Evolutionary conservation across 2,113 vertebrate genomes (phyloP), one percentile per base, ranked within the genome.

Genomic region (Dromas ardeola): DNA sequence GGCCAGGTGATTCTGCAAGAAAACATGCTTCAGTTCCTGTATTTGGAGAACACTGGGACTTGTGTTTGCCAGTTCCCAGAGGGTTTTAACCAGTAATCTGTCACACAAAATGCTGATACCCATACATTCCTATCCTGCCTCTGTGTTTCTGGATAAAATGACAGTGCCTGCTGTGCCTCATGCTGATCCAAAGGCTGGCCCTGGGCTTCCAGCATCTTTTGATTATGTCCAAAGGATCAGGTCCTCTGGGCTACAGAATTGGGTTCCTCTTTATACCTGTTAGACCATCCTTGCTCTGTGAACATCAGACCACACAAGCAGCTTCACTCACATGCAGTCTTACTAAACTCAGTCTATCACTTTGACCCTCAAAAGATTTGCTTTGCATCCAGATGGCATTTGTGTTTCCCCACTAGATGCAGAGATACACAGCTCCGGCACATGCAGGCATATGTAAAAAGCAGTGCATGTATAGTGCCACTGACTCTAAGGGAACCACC

Each of bases 121-220:
- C 3, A 4, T 30, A 34, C 13, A 7, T 42, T 67, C 25, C 32
- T 14, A 29, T 16, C 32, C 61, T n/a, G 23, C 20, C 15, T 85
- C 55, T 76, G 13, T 30, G 43, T 55, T 86, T 93, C 84, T 62
- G 62, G 16, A 56, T 76, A 71, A 82, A 79, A 10, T 34, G 59
- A 32, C 16, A 80, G 13, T 2, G 10, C 20, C 32, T 72, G 42
- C 29, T 67, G 32, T 38, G 59, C 43, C 22, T 95, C 0, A 0
- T 38, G 10, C 20, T 59, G 56, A 40, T 8, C 30, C 1, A 0
- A 82, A 76, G 23, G 32, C 47, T 58, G 47, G 8, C 18, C 2
- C 0, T 21, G 38, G 13, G 13, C 10, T 19, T 63, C 58, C 38
- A 53, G 10, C 56, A 63, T 25, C 32, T 59, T 63, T 45, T 71